Evolutionary conservation across 2,113 vertebrate species (phyloP).

Genomic region (Galeopterus variegatus): DNA sequence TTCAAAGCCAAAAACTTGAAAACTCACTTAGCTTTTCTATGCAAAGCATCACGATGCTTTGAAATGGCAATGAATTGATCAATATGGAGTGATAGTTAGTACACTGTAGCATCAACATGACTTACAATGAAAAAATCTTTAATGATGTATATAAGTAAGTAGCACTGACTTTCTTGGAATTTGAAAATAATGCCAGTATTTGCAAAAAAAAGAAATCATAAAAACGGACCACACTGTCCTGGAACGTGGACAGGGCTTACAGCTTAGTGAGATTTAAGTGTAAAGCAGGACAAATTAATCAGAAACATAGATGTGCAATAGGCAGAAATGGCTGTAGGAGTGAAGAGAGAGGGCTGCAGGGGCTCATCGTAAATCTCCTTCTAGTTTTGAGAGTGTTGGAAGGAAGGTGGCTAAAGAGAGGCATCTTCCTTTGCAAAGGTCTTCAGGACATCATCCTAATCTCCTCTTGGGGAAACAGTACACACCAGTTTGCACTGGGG

Average conservation of each 20-base stretch:
- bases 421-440: not conserved
- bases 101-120: not conserved
- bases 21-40: slow-evolving; percentile 31
- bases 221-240: not conserved
- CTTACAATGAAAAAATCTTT: slow-evolving; percentile 1
- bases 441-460: not conserved
- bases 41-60: not conserved
- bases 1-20: slow-evolving; percentile 39
- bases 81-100: slow-evolving; percentile 24
- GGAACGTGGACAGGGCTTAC: not conserved
- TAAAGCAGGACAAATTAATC: not conserved
- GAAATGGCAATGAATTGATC: slow-evolving; percentile 12
- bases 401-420: not conserved
- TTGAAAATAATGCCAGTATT: slow-evolving; percentile 59
- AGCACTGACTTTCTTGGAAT: not conserved
- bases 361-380: not conserved
- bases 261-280: slow-evolving; percentile 58
- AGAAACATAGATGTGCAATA: not conserved
- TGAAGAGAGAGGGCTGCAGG: not conserved
- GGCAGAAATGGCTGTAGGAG: not conserved
- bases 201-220: slow-evolving; percentile 50
- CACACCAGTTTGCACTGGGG: not conserved
- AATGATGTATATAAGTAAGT: slow-evolving; percentile 37
- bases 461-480: not conserved
- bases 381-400: not conserved